These are phyloP conservation scores for Zaprionus gabonicus DNA, from an alignment of 1,140 invertebrate genomes.

Conservation along the genomic window DNA sequence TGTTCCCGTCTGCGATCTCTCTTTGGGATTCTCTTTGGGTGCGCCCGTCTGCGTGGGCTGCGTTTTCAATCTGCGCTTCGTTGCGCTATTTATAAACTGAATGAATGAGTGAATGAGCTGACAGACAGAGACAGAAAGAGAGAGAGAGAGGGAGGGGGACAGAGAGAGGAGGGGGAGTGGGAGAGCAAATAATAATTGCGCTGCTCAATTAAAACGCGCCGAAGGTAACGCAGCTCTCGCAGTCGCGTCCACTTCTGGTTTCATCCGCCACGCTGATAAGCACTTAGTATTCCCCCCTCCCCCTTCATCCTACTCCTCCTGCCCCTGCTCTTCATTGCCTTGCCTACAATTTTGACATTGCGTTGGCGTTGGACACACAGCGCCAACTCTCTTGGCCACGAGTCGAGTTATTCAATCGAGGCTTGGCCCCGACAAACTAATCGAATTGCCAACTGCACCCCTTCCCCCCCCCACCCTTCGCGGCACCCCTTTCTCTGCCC, in stretches of 20 bases:
- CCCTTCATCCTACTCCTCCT: background rate
- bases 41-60: constrained; percentile 63
- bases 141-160: background rate
- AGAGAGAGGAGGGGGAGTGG: background rate
- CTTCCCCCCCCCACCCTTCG: background rate
- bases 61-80: constrained; percentile 67
- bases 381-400: constrained; percentile 20
- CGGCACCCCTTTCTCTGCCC: background rate
- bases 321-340: background rate
- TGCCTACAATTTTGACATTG: constrained; percentile 57
- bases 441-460: constrained; percentile 44
- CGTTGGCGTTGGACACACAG: constrained; percentile 51
- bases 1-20: background rate
- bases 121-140: background rate
- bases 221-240: constrained; percentile 31
- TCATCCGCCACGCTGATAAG: constrained; percentile 1
- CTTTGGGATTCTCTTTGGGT: constrained; percentile 26
- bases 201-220: constrained; percentile 72
- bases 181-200: constrained; percentile 75
- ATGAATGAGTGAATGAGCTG: constrained; percentile 58
- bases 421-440: constrained; percentile 62
- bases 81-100: constrained; percentile 77
- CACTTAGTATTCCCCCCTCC: background rate
- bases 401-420: constrained; percentile 73
- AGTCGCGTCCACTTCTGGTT: constrained; percentile 16